Evolutionary conservation across 2,113 vertebrate species (phyloP).

Genomic region (Hemiscyllium ocellatum): DNA sequence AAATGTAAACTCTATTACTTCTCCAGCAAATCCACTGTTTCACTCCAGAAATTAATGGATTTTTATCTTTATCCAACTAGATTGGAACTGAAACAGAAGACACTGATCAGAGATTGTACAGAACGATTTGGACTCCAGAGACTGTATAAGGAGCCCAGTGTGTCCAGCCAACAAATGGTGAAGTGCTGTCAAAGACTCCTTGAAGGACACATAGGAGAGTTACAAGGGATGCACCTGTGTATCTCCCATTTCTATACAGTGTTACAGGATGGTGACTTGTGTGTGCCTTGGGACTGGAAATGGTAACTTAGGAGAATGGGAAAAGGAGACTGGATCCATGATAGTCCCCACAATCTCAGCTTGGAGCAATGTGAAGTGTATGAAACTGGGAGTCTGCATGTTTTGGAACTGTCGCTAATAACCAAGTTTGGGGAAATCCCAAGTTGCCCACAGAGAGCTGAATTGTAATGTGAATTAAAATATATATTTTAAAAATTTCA

Average conservation of each 20-base stretch:
- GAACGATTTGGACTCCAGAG: slow-evolving; percentile 65
- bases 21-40: not conserved
- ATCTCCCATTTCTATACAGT: slow-evolving; percentile 88
- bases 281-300: slow-evolving; percentile 95
- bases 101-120: slow-evolving; percentile 58
- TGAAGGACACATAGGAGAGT: slow-evolving; percentile 58
- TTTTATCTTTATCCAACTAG: slow-evolving; percentile 50
- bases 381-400: not conserved
- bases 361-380: not conserved
- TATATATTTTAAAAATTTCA: not conserved
- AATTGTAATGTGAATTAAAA: slow-evolving; percentile 1
- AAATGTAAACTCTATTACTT: not conserved
- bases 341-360: not conserved
- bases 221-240: slow-evolving; percentile 74
- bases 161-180: slow-evolving; percentile 80
- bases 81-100: slow-evolving; percentile 67
- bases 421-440: not conserved
- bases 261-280: slow-evolving; percentile 88
- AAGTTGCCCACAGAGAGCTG: not conserved
- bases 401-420: not conserved
- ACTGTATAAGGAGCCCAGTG: slow-evolving; percentile 82
- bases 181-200: slow-evolving; percentile 71
- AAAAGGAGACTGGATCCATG: not conserved
- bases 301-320: not conserved
- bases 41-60: not conserved